A percentile compares a stretch with the other conserved stretches of the same genome.
phyloP scores from a whole-genome alignment of 2,113 vertebrate genomes.

The Sprattus sprattus region DNA sequence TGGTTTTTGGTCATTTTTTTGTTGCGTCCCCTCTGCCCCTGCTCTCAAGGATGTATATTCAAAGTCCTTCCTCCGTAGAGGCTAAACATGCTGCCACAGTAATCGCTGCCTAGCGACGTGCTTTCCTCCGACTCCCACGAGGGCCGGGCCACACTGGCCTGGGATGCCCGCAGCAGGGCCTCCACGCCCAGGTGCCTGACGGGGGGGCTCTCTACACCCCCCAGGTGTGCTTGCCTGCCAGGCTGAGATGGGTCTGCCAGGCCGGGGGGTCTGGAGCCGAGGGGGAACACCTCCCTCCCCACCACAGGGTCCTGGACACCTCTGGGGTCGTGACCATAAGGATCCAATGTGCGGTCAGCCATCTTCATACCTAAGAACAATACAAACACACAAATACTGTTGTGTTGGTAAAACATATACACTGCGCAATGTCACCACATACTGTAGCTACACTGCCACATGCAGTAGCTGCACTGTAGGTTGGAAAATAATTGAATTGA shows the following conservation, averaged over 20 bases:
- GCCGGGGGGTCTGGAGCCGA: slow-evolving; percentile 72
- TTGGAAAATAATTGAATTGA: neutral
- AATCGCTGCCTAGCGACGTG: slow-evolving; percentile 96
- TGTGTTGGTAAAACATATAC: neutral
- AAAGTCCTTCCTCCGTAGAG: slow-evolving; percentile 96
- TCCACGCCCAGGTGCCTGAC: slow-evolving; percentile 97
- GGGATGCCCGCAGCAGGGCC: slow-evolving; percentile 91
- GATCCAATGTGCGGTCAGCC: slow-evolving; percentile 77
- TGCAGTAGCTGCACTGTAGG: neutral
- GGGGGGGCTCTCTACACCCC: slow-evolving; percentile 69
- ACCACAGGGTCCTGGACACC: slow-evolving; percentile 86
- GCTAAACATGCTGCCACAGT: slow-evolving; percentile 96
- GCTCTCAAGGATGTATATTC: slow-evolving; percentile 71
- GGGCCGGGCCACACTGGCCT: slow-evolving; percentile 91
- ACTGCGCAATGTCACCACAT: neutral
- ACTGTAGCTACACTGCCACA: neutral
- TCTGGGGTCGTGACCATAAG: slow-evolving; percentile 79
- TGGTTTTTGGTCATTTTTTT: slow-evolving; percentile 22
- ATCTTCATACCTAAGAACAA: slow-evolving; percentile 47
- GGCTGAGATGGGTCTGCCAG: slow-evolving; percentile 73
- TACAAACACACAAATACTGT: neutral
- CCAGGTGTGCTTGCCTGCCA: slow-evolving; percentile 87
- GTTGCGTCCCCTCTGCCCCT: slow-evolving; percentile 32
- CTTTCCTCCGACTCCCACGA: slow-evolving; percentile 98
- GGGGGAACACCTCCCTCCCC: slow-evolving; percentile 81